phyloP scores from a whole-genome alignment of 2,888 invertebrate species.

The Agrochola circellaris region DNA sequence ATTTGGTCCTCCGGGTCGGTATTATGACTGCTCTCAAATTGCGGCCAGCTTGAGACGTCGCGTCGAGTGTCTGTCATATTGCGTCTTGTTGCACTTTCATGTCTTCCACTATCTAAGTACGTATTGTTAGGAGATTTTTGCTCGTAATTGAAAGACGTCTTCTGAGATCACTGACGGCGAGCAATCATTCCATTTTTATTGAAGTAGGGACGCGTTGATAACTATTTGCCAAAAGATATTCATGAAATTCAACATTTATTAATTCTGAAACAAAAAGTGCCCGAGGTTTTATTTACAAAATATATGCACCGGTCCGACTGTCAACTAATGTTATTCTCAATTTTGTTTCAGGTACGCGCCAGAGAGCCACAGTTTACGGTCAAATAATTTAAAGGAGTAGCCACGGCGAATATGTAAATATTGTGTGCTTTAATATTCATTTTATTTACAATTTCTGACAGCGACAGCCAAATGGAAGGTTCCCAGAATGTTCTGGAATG shows the following conservation, averaged over 20 bases:
- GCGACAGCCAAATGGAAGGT: slow-evolving; percentile 48
- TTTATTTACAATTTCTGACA: slow-evolving; percentile 67
- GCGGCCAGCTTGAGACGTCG: slow-evolving; percentile 6
- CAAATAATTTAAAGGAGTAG: slow-evolving; percentile 54
- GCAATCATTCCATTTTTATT: not conserved
- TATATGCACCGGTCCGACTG: slow-evolving; percentile 40
- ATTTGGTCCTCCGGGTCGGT: slow-evolving; percentile 40
- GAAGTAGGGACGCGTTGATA: not conserved
- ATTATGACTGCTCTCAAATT: slow-evolving; percentile 47
- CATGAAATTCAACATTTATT: slow-evolving; percentile 33
- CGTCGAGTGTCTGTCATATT: slow-evolving; percentile 45
- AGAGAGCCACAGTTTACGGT: slow-evolving; percentile 55
- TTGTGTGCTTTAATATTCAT: slow-evolving; percentile 68
- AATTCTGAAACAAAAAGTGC: slow-evolving; percentile 17
- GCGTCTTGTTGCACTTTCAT: slow-evolving; percentile 45
- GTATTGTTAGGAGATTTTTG: slow-evolving; percentile 9
- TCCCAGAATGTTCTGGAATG: slow-evolving; percentile 31
- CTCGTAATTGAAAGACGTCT: not conserved
- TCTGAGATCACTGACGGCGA: not conserved
- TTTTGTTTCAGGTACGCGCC: slow-evolving; percentile 73
- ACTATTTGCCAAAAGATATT: slow-evolving; percentile 9
- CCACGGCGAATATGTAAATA: slow-evolving; percentile 67
- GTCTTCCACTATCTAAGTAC: slow-evolving; percentile 1
- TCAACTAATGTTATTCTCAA: slow-evolving; percentile 61
- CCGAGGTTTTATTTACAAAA: slow-evolving; percentile 29